Evolutionary conservation across 2,888 invertebrate genomes (phyloP), one percentile per base, ranked within the genome.

Genomic region (Scaptomyza parva): DNA sequence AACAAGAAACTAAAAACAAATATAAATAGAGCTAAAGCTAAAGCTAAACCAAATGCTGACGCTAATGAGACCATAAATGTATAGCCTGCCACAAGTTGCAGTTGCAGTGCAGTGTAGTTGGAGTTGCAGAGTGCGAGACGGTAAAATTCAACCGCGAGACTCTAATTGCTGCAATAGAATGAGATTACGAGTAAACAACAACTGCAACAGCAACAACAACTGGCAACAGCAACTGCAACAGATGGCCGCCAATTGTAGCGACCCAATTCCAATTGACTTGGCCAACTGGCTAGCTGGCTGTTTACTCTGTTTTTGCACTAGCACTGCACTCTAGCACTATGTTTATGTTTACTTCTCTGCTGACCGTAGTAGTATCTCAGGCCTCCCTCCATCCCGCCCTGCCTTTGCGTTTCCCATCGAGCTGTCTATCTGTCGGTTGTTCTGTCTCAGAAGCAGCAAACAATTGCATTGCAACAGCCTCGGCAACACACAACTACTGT

Each of bases 121-220:
- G 30, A 30, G 47, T 45, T 17, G 28, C 39, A 39, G 18, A n/a
- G n/a, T 39, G 18, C 18, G 18, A 69, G 58, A 68, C 66, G 72
- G 62, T 65, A 33, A 54, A 55, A 47, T 63, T 26, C 57, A 67
- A 62, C 62, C 8, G 35, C 60, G 76, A 67, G 64, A 78, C 81
- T 85, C 78, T 82, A 82, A 82, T 82, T 82, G 85, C 81, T 64
- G 85, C 81, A 81, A 78, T 78, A 81, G 82, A 81, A 81, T 76
- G 65, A 79, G 85, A 82, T 82, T 85, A 69, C 59, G 65, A 69
- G 55, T 73, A 9, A 57, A 28, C 59, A 47, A 33, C 62, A 75
- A n/a, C 69, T 43, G 11, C 50, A 50, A 26, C 51, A 66, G 33
- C 60, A 54, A 11, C 55, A 43, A 5, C 57, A 59, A 20, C 68